Conservation (phyloP, 2,888 invertebrate genomes). For the Nymphalis urticae region DNA sequence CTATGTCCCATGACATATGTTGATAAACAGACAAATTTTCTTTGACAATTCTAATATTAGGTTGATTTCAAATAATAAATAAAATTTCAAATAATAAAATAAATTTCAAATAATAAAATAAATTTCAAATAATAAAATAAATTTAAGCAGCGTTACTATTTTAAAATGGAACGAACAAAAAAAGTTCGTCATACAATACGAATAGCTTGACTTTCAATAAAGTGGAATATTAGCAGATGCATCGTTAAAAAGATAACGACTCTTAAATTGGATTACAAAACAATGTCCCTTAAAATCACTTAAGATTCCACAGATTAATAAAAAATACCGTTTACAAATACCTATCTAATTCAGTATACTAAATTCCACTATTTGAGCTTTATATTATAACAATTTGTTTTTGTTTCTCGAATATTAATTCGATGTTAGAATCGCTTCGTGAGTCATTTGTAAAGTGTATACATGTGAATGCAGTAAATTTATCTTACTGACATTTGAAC, state of each 20-base stretch:
- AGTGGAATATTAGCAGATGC: neutral
- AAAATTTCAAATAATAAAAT: no score
- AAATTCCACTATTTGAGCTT: conserved; percentile 28
- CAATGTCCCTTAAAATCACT: conserved; percentile 52
- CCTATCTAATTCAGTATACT: conserved; percentile 47
- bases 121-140: no score
- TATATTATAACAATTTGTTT: conserved; percentile 20
- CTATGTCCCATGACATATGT: no score
- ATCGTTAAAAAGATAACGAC: neutral
- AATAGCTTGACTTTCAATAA: neutral
- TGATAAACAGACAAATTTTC: no score
- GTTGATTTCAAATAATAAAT: no score
- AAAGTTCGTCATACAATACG: neutral
- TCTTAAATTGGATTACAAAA: conserved; percentile 22
- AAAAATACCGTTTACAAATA: conserved; percentile 39
- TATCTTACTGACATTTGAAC: conserved; percentile 74
- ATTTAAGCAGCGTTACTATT: no score
- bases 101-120: no score
- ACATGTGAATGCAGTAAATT: conserved; percentile 58
- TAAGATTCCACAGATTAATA: conserved; percentile 53
- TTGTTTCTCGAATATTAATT: conserved; percentile 30
- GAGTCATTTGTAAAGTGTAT: conserved; percentile 51
- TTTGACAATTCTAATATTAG: no score
- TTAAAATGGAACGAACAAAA: no score
- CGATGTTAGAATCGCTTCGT: conserved; percentile 23